These are phyloP conservation scores for Notothenia rossii DNA, from an alignment of 2,113 vertebrate species.

Conservation along the genomic window DNA sequence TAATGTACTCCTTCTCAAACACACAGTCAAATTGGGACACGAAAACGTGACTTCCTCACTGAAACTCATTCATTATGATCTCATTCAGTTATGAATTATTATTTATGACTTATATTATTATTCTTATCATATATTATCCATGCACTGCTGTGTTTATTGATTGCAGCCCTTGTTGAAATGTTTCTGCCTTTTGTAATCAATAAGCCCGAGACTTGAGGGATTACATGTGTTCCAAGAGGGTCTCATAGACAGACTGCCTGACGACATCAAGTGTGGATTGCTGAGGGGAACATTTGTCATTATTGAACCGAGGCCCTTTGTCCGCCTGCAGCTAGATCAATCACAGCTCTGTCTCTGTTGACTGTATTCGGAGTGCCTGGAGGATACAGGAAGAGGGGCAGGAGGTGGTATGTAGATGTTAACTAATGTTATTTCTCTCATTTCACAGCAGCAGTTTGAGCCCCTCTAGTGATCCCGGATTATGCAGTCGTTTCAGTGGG, in stretches of 20 bases:
- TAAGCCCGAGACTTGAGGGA: conserved; percentile 19
- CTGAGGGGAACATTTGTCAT: conserved; percentile 42
- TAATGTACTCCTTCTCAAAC: not conserved
- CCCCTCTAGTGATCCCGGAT: conserved; percentile 14
- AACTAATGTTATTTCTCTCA: not conserved
- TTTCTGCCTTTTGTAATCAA: conserved; percentile 44
- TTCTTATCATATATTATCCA: conserved; percentile 10
- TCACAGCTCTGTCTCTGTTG: conserved; percentile 36
- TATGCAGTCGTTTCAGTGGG: not conserved
- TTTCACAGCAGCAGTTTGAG: conserved; percentile 1
- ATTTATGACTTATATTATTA: conserved; percentile 67
- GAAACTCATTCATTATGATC: conserved; percentile 19
- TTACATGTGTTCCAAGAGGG: conserved; percentile 19
- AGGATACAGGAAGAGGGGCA: conserved; percentile 1
- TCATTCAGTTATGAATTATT: conserved; percentile 61
- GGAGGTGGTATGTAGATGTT: not conserved
- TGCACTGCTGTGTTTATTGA: conserved; percentile 61
- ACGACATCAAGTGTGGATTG: conserved; percentile 45
- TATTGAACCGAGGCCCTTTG: conserved; percentile 31
- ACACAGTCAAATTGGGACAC: not conserved
- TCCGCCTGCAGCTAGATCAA: conserved; percentile 42
- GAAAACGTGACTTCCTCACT: too few relatives aligned
- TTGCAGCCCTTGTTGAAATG: conserved; percentile 41
- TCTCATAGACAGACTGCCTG: conserved; percentile 4
- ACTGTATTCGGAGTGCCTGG: conserved; percentile 29